phyloP scores from a whole-genome alignment of 1,140 invertebrate species.

The Drosophila equinoxialis region DNA sequence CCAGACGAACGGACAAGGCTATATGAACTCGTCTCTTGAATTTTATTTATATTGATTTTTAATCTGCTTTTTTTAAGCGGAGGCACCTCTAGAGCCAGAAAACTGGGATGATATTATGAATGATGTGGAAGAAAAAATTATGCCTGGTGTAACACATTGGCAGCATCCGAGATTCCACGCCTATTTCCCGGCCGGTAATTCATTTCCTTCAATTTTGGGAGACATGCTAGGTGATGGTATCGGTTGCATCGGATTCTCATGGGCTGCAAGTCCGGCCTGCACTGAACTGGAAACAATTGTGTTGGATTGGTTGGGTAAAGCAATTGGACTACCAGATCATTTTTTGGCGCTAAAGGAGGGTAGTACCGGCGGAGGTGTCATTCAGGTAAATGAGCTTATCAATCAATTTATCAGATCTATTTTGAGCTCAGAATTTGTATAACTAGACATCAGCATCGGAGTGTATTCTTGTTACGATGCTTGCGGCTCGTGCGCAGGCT shows the following conservation, averaged over 20 bases:
- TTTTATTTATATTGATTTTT: background rate
- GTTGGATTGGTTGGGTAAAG: conserved; percentile 97
- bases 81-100: conserved; percentile 94
- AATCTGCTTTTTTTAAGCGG: conserved; percentile 71
- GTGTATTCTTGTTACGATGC: conserved; percentile 96
- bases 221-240: conserved; percentile 98
- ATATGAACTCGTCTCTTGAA: no score
- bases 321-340: conserved; percentile 94
- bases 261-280: conserved; percentile 98
- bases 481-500: conserved; percentile 96
- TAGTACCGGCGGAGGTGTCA: conserved; percentile 95
- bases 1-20: no score
- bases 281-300: conserved; percentile 99
- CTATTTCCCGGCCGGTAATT: conserved; percentile 99
- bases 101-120: conserved; percentile 96
- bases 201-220: conserved; percentile 98
- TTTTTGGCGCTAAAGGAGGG: conserved; percentile 92
- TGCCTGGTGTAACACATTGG: conserved; percentile 99
- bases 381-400: conserved; percentile 87
- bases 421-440: background rate
- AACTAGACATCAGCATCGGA: conserved; percentile 97
- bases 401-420: no score
- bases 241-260: conserved; percentile 99
- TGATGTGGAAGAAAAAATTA: conserved; percentile 97
- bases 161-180: conserved; percentile 99